phyloP scores from a whole-genome alignment of 2,797 vertebrate species.

The Anableps anableps region DNA sequence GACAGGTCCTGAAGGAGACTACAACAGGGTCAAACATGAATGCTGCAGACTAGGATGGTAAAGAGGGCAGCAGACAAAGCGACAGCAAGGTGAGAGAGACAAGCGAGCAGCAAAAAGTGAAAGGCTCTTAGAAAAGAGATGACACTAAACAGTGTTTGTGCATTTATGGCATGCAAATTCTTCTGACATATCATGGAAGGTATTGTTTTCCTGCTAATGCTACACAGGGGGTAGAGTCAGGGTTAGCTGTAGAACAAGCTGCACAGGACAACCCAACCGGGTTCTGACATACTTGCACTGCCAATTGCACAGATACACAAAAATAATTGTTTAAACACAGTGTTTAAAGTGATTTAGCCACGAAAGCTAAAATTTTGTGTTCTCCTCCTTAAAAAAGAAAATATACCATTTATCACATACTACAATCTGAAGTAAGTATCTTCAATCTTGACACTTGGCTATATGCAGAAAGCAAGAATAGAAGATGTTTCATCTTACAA shows the following conservation, averaged over 20 bases:
- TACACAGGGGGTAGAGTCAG: conserved; percentile 28
- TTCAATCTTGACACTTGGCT: conserved; percentile 29
- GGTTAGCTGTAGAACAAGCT: conserved; percentile 40
- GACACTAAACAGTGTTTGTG: conserved; percentile 54
- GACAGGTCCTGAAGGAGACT: conserved; percentile 66
- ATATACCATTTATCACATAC: conserved; percentile 70
- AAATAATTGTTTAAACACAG: conserved; percentile 18
- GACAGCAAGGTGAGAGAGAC: conserved; percentile 43
- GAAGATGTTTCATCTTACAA: conserved; percentile 16
- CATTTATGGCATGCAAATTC: conserved; percentile 63
- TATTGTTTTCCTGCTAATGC: conserved; percentile 54
- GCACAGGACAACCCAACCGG: conserved; percentile 42
- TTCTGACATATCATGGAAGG: conserved; percentile 62
- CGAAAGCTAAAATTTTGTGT: conserved; percentile 49
- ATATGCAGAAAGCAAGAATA: conserved; percentile 13
- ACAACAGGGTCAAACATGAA: conserved; percentile 72
- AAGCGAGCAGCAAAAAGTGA: conserved; percentile 35
- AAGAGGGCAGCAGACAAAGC: conserved; percentile 36
- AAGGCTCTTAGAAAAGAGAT: conserved; percentile 33
- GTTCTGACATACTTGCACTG: conserved; percentile 23
- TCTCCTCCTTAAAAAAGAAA: conserved; percentile 66
- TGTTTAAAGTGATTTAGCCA: conserved; percentile 46
- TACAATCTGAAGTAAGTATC: conserved; percentile 53
- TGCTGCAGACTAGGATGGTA: conserved; percentile 49
- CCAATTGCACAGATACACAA: conserved; percentile 24